These are phyloP conservation scores for Cyphomyrus plagiostoma DNA, from an alignment of 2,113 vertebrate genomes.

Conservation along the genomic window DNA sequence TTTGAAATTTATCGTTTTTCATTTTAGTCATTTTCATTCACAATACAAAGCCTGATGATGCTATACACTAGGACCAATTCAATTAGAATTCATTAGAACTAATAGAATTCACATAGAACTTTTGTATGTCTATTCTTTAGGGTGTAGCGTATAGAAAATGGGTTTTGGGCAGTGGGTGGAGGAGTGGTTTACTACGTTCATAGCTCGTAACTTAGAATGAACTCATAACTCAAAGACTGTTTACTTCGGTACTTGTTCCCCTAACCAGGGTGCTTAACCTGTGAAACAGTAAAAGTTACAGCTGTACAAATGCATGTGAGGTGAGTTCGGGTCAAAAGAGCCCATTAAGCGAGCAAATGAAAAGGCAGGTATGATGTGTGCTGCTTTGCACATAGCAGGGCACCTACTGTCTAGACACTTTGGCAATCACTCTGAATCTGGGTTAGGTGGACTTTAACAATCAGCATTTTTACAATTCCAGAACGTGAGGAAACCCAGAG, in stretches of 20 bases:
- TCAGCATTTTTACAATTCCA: not conserved
- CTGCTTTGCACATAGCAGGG: not conserved
- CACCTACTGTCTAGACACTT: not conserved
- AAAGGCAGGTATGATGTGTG: not conserved
- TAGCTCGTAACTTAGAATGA: not conserved
- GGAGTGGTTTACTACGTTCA: not conserved
- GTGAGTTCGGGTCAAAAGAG: not conserved
- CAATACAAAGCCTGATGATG: not conserved
- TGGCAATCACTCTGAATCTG: not conserved
- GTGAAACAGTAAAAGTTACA: not conserved
- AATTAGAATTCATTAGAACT: not conserved
- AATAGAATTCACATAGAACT: not conserved
- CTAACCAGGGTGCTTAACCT: not conserved
- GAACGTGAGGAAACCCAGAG: not conserved
- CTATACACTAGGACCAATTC: not conserved
- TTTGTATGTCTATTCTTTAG: not conserved
- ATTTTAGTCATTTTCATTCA: not conserved
- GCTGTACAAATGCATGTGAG: not conserved
- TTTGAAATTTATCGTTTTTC: not conserved
- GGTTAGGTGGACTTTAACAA: not conserved
- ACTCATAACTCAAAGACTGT: not conserved
- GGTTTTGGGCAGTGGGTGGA: not conserved
- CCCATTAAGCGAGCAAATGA: not conserved
- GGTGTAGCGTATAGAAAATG: not conserved
- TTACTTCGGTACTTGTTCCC: not conserved